Base-by-base conservation (phyloP, 2,888 invertebrate genomes). In the Platyscelio sp. region DNA sequence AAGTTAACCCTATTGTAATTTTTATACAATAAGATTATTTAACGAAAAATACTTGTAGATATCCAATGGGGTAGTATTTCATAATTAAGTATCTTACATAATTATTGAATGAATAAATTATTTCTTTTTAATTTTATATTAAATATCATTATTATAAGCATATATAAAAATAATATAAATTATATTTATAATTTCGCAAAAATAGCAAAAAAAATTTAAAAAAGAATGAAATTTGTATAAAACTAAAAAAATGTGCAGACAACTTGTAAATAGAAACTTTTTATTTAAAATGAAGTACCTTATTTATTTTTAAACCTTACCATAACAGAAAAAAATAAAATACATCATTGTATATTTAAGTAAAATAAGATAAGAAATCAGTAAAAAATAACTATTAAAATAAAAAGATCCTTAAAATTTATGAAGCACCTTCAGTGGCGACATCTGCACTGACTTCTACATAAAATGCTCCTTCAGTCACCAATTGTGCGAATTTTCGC, bases 381-480 rank as follows among this genome's bases (percentile, higher is more conserved):
- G 20, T 3, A 24, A 13, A 51, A 22, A 51, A 6, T 20, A 49
- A n/a, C n/a, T 49, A 20, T 7, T 3, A 4, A 20, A 20, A 3
- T 7, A 49, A 56, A 33, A 13, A 18, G 2, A 58, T 49, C 24
- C 15, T 61, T 20, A 27, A 20, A 7, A 20, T 38, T 91, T 89
- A 94, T 26, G 90, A 90, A 82, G 93, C 94, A 83, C 96, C 96
- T 90, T 98, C 98, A 90, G 97, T 95, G 4, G 97, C 97, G 61
- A 98, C 96, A 93, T 97, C 96, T 61, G 96, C 94, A 77, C 95
- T 94, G n/a, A 95, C 94, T 88, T 96, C 95, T n/a, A 97, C 94
- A 93, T 95, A 97, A 91, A 96, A 97, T 3, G 98, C 96, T 0
- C 98, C 98, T 91, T 98, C 96, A 54, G 96, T 95, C 11, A 97